phyloP scores from a whole-genome alignment of 2,888 invertebrate genomes.

The Drosophila glabriapex region DNA sequence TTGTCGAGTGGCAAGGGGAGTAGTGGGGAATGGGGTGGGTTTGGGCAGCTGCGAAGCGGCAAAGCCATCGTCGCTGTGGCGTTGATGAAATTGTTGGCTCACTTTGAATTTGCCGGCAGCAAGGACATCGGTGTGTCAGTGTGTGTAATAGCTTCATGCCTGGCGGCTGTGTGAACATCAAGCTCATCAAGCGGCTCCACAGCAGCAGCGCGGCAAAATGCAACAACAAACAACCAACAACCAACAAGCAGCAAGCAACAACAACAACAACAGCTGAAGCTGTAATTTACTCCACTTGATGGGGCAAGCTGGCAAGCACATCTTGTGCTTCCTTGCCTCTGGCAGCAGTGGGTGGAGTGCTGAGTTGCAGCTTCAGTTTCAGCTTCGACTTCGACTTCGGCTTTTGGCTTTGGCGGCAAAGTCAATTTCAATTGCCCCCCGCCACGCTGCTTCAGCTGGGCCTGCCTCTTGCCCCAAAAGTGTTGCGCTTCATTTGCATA shows the following conservation, averaged over 20 bases:
- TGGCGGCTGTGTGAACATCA: conserved; percentile 85
- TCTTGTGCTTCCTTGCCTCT: conserved; percentile 30
- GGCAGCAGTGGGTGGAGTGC: conserved; percentile 75
- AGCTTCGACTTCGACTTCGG: conserved; percentile 15
- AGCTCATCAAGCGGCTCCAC: conserved; percentile 66
- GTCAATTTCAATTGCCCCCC: conserved; percentile 48
- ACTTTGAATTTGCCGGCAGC: conserved; percentile 82
- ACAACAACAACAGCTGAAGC: conserved; percentile 24
- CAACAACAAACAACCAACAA: conserved; percentile 49
- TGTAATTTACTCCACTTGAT: conserved; percentile 72
- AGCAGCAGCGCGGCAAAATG: conserved; percentile 41
- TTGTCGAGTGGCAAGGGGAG: background rate
- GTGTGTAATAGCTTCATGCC: conserved; percentile 82
- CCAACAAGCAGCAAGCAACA: conserved; percentile 24
- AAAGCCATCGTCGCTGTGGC: conserved; percentile 61
- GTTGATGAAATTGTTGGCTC: conserved; percentile 79
- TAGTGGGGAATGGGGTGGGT: background rate
- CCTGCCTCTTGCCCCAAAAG: conserved; percentile 51
- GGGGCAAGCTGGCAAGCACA: conserved; percentile 43
- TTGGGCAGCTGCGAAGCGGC: conserved; percentile 14
- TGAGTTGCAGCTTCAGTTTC: conserved; percentile 6
- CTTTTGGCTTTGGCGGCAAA: conserved; percentile 43
- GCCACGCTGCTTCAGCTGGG: conserved; percentile 6
- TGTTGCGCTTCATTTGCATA: conserved; percentile 81
- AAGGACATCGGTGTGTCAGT: conserved; percentile 65